phyloP scores from a whole-genome alignment of 2,113 vertebrate species.

The Vimba vimba region DNA sequence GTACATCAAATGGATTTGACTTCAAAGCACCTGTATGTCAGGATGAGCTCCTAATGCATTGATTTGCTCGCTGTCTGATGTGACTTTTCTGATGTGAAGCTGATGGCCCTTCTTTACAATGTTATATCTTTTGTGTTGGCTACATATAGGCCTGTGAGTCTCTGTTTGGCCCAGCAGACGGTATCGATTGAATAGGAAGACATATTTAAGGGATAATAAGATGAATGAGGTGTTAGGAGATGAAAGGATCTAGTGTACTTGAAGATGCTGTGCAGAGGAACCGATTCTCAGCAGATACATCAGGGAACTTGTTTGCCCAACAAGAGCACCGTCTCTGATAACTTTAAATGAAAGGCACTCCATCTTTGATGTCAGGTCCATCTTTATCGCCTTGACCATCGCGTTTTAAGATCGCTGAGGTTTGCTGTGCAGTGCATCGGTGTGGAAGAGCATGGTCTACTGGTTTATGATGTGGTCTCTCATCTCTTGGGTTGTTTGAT shows the following conservation, averaged over 20 bases:
- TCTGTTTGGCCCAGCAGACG: neutral
- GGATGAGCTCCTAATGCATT: slow-evolving; percentile 43
- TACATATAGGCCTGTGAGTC: neutral
- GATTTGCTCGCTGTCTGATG: slow-evolving; percentile 41
- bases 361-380: slow-evolving; percentile 28
- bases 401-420: slow-evolving; percentile 15
- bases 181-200: neutral
- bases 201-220: neutral
- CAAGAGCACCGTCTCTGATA: neutral
- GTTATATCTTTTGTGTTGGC: neutral
- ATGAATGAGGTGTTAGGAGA: neutral
- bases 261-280: neutral
- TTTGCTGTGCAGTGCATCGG: slow-evolving; percentile 39
- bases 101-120: slow-evolving; percentile 34
- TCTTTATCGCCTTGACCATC: slow-evolving; percentile 8
- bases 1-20: slow-evolving; percentile 50
- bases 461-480: slow-evolving; percentile 38
- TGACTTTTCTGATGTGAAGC: slow-evolving; percentile 21
- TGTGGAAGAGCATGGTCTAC: slow-evolving; percentile 48
- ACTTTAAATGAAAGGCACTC: slow-evolving; percentile 25
- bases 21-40: slow-evolving; percentile 44
- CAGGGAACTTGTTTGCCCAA: neutral
- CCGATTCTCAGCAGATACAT: neutral
- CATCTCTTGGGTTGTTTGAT: slow-evolving; percentile 12
- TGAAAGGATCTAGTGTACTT: neutral